A percentile compares a stretch with the other conserved stretches of the same genome.
Evolutionary conservation across 2,113 vertebrate species (phyloP).

Genomic region (Carlito syrichta): DNA sequence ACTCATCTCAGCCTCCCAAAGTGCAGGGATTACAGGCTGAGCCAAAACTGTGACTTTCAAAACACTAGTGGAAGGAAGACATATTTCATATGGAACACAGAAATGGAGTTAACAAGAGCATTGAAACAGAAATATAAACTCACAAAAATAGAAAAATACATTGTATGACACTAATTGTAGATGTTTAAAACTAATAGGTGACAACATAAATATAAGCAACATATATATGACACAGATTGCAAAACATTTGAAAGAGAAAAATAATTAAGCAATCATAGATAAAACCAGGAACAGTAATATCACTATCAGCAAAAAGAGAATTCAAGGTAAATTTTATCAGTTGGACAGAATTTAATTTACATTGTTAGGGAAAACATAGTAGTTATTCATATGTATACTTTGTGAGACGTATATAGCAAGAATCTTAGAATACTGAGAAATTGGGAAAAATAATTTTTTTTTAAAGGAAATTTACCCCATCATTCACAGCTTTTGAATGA

Average conservation of each 20-base stretch:
- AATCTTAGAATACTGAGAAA: neutral
- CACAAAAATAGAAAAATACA: neutral
- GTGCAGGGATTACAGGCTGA: too few species aligned
- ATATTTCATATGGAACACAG: neutral
- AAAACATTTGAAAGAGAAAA: neutral
- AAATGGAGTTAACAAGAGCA: neutral
- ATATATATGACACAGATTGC: neutral
- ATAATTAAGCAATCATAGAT: neutral
- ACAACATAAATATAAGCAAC: neutral
- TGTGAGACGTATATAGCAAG: neutral
- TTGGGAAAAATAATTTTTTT: neutral
- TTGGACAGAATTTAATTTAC: neutral
- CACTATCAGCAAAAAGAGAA: neutral
- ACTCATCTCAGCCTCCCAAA: too few species aligned
- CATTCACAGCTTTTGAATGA: neutral
- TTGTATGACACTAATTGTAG: neutral
- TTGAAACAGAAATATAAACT: neutral
- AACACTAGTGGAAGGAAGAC: neutral
- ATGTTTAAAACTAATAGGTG: neutral
- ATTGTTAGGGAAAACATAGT: neutral
- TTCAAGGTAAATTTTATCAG: neutral
- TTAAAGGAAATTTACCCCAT: neutral
- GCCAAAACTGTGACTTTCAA: neutral
- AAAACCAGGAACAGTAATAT: neutral
- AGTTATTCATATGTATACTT: neutral